Evolutionary conservation across 2,888 invertebrate species (phyloP).

Genomic region (Cephus sareptanus): DNA sequence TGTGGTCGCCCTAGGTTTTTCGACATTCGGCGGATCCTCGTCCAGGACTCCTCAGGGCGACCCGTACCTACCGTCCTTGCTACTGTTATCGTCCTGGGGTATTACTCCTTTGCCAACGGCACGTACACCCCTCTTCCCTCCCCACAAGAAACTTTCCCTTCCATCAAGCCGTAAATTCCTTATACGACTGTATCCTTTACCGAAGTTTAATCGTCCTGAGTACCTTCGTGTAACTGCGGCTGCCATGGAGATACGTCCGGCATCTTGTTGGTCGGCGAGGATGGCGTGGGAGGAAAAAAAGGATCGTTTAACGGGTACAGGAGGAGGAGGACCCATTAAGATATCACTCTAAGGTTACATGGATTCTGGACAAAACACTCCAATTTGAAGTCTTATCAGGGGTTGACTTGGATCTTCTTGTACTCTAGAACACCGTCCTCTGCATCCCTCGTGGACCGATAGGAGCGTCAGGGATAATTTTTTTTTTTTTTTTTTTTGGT

Average conservation of each 20-base stretch:
- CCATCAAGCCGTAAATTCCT: background rate
- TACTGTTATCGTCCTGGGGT: background rate
- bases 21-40: background rate
- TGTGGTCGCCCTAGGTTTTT: no score
- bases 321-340: constrained; percentile 3
- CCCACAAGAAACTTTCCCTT: background rate
- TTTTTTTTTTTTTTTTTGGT: no score
- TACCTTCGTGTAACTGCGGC: background rate
- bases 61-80: background rate
- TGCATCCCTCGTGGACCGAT: background rate
- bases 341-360: background rate
- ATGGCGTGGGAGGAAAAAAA: background rate
- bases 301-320: constrained; percentile 1
- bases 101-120: background rate
- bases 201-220: constrained; percentile 1
- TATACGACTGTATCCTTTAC: constrained; percentile 1
- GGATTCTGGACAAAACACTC: constrained; percentile 1
- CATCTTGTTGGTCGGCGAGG: background rate
- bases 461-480: background rate
- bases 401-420: background rate
- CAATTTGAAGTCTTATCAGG: background rate
- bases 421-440: background rate
- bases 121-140: background rate
- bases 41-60: background rate
- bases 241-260: background rate